These are phyloP conservation scores for Neelides folsomi DNA, from an alignment of 2,888 invertebrate species.

Conservation along the genomic window DNA sequence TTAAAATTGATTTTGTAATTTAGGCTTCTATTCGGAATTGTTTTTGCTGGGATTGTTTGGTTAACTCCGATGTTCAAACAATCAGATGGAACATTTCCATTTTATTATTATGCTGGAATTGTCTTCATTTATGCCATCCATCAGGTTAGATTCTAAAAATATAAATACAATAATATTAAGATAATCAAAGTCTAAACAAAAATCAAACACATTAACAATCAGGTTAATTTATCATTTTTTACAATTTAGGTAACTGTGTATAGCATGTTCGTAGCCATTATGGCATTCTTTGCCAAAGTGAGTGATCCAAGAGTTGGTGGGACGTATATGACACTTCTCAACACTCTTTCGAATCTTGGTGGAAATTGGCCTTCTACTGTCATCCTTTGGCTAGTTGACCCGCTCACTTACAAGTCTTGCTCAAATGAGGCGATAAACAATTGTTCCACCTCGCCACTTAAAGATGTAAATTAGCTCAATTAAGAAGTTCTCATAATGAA, in stretches of 20 bases:
- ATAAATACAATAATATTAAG: background rate
- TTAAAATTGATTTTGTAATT: too few relatives aligned
- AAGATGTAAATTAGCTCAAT: constrained; percentile 47
- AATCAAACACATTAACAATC: background rate
- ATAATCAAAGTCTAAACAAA: background rate
- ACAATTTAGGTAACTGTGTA: constrained; percentile 68
- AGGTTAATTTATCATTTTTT: constrained; percentile 6
- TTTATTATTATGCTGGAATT: constrained; percentile 57
- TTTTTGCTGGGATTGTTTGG: constrained; percentile 72
- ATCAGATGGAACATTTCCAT: constrained; percentile 49
- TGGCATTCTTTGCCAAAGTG: constrained; percentile 95
- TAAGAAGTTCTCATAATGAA: background rate
- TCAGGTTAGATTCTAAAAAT: constrained; percentile 49
- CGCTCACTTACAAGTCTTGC: constrained; percentile 67
- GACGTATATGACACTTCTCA: constrained; percentile 97
- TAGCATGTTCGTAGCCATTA: constrained; percentile 92
- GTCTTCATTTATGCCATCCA: constrained; percentile 72
- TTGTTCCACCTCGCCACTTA: constrained; percentile 50
- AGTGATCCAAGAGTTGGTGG: constrained; percentile 95
- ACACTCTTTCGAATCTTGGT: constrained; percentile 91
- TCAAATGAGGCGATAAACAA: constrained; percentile 38
- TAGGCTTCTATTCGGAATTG: constrained; percentile 68
- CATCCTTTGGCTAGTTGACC: constrained; percentile 81
- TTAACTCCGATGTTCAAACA: constrained; percentile 62
- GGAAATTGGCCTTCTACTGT: constrained; percentile 93